Evolutionary conservation across 2,888 invertebrate species (phyloP), one percentile per base, ranked within the genome.

Genomic region (Dromius quadrimaculatus): DNA sequence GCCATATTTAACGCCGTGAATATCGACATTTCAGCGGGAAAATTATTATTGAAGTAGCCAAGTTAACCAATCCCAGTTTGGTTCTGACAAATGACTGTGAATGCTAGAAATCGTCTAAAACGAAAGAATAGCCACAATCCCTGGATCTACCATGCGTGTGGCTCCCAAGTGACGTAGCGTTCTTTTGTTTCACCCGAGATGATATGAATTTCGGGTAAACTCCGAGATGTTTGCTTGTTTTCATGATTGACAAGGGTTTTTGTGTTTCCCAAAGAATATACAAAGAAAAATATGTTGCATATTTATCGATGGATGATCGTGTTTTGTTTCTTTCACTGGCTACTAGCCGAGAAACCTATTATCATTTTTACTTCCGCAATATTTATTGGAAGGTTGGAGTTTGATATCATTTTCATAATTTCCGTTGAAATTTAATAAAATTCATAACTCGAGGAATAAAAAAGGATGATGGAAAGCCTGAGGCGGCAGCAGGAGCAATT

Each of bases 401-500:
- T n/a, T n/a, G n/a, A n/a, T n/a, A n/a, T n/a, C n/a, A n/a, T n/a
- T n/a, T n/a, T n/a, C n/a, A n/a, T n/a, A n/a, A n/a, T n/a, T n/a
- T n/a, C n/a, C n/a, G n/a, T n/a, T n/a, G n/a, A n/a, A n/a, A n/a
- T n/a, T n/a, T 41, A 2, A 15, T 41, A 13, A 41, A 41, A 41
- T 41, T 41, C 41, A 41, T 41, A 6, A 41, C 13, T 11, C 36
- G 36, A 41, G 41, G 15, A 41, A 41, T 41, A 41, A 41, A 41
- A 41, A 13, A 41, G 2, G 15, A 11, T 41, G 6, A 41, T 41
- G 41, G 15, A 41, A 41, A 41, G 36, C 36, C 36, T 11, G n/a
- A 36, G 11, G n/a, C 47, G 23, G 47, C 47, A 47, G 11, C 22
- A 20, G 59, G 34, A 59, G 59, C 59, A 59, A 59, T 59, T 59